Percentiles rank a stretch among this genome's conserved stretches.
Evolutionary conservation across 2,113 vertebrate species (phyloP).

Genomic region (Ornithorhynchus anatinus): DNA sequence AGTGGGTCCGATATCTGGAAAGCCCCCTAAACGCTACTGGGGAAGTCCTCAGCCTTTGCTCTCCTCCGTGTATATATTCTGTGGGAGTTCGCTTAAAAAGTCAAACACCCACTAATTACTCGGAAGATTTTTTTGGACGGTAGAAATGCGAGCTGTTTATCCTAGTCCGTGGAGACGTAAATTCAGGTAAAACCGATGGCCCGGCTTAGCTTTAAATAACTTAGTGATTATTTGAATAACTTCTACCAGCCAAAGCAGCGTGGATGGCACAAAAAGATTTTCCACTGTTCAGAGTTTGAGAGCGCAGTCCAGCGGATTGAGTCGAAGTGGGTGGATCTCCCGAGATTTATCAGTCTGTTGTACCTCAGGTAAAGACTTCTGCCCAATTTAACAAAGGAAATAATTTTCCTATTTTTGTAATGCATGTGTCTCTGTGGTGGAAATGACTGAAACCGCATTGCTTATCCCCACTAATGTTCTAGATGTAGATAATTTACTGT

Average conservation of each 20-base stretch:
- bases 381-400: conserved; percentile 58
- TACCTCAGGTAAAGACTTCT: conserved; percentile 54
- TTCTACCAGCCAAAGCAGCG: conserved; percentile 56
- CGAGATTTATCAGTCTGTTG: conserved; percentile 54
- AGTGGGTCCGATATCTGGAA: neutral
- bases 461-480: conserved; percentile 51
- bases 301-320: conserved; percentile 56
- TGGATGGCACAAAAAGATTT: conserved; percentile 51
- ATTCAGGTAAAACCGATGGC: conserved; percentile 63
- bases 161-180: conserved; percentile 40
- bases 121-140: neutral
- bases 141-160: conserved; percentile 7
- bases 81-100: neutral
- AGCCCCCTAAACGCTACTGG: neutral
- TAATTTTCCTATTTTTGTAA: conserved; percentile 60
- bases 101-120: neutral
- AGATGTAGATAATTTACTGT: conserved; percentile 59
- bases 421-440: conserved; percentile 51
- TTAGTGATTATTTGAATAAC: conserved; percentile 64
- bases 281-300: conserved; percentile 43
- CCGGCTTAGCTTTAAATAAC: conserved; percentile 59
- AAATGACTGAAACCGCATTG: conserved; percentile 56
- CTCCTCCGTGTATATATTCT: neutral
- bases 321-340: conserved; percentile 53
- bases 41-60: neutral